Evolutionary conservation across 2,888 invertebrate genomes (phyloP).

Genomic region (Emmelina monodactyla): DNA sequence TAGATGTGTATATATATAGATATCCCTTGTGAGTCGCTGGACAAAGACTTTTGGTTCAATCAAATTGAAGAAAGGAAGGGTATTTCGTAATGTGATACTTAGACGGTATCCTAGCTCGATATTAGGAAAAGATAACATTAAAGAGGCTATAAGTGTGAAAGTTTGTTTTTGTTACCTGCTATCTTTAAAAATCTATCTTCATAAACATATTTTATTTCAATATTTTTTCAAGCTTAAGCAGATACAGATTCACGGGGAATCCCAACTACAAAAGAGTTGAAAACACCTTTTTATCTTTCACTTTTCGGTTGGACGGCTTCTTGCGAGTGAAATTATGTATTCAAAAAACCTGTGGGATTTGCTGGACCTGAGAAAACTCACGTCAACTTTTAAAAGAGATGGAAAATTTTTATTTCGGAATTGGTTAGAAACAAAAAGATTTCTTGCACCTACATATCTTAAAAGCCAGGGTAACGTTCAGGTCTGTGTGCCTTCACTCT

Average conservation of each 20-base stretch:
- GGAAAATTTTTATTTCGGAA: not conserved
- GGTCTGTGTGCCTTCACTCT: not conserved
- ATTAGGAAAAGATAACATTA: too few relatives aligned
- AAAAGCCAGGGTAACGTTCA: not conserved
- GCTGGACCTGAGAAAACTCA: slow-evolving; percentile 33
- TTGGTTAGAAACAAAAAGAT: not conserved
- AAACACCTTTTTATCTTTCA: slow-evolving; percentile 45
- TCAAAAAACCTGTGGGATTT: slow-evolving; percentile 35
- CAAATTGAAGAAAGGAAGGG: slow-evolving; percentile 36
- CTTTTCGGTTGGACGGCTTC: slow-evolving; percentile 44
- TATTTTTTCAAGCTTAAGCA: too few relatives aligned
- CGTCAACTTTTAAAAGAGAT: slow-evolving; percentile 40
- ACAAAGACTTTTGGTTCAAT: slow-evolving; percentile 53
- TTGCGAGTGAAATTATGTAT: slow-evolving; percentile 45
- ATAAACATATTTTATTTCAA: too few relatives aligned
- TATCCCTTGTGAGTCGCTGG: slow-evolving; percentile 54
- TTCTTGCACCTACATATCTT: not conserved
- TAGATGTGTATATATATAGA: too few relatives aligned
- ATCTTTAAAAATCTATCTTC: too few relatives aligned
- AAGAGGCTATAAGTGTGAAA: too few relatives aligned
- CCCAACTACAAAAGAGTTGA: slow-evolving; percentile 36
- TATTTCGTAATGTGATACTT: too few relatives aligned
- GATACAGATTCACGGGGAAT: too few relatives aligned
- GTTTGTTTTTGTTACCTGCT: too few relatives aligned
- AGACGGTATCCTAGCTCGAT: too few relatives aligned